Evolutionary conservation across 1,140 invertebrate genomes (phyloP).

Genomic region (Drosophila sproati): DNA sequence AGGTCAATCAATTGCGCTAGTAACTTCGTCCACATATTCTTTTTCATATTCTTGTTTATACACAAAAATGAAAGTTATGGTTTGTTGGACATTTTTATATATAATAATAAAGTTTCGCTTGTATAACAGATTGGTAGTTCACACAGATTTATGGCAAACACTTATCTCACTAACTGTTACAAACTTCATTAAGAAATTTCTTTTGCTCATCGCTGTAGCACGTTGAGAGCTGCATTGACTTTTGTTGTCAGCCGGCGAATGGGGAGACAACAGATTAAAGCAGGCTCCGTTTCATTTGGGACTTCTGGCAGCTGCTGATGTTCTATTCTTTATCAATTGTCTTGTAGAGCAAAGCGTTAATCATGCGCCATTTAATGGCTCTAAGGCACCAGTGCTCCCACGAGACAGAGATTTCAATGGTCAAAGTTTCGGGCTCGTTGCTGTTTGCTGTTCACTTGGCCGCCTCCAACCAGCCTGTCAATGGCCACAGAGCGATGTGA

Average conservation of each 20-base stretch:
- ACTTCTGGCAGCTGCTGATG: conserved; percentile 15
- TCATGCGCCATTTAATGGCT: conserved; percentile 78
- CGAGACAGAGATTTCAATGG: conserved; percentile 74
- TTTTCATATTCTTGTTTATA: too few relatives aligned
- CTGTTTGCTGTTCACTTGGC: conserved; percentile 34
- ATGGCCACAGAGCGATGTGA: conserved; percentile 47
- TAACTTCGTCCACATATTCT: too few relatives aligned
- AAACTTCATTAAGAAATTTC: conserved; percentile 19
- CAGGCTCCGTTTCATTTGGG: not conserved
- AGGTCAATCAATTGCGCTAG: too few relatives aligned
- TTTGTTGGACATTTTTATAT: too few relatives aligned
- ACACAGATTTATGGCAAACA: conserved; percentile 27
- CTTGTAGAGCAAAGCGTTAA: conserved; percentile 75
- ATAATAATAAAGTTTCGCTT: not conserved
- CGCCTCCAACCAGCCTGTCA: conserved; percentile 26
- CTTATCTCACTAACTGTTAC: conserved; percentile 23
- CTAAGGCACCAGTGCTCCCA: conserved; percentile 59
- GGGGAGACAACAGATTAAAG: not conserved
- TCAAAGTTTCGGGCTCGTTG: conserved; percentile 60
- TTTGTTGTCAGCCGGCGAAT: not conserved
- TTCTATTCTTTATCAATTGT: conserved; percentile 74
- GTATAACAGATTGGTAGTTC: not conserved
- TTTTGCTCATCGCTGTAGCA: conserved; percentile 1
- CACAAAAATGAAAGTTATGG: too few relatives aligned
- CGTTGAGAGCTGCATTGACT: conserved; percentile 25